Base-by-base conservation (phyloP, 1,140 invertebrate species). In the Proales similis region DNA sequence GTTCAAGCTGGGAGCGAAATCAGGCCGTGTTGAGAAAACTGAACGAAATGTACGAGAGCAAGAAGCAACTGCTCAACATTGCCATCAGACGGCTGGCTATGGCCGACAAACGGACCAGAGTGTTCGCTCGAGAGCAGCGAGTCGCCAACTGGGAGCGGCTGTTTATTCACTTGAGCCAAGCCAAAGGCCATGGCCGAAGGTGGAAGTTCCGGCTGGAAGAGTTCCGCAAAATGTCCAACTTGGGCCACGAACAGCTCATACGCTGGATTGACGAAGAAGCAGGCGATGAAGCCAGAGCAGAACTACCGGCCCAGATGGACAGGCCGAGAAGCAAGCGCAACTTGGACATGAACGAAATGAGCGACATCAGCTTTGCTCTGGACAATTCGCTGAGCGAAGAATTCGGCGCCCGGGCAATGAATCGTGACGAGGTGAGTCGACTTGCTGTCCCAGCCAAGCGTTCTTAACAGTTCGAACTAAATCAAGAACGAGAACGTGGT, bases 71-170 rank as follows among this genome's bases (percentile, higher is more conserved):
- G 60, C 68, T 76, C 0, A 71, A 74, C 43, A 70, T 75, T 48
- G 74, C 74, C 12, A 68, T 76, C 7, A 73, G 71, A 67, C 63
- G 72, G 24, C 65, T 76, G 6, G 69, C 73, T 45, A 64, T 74
- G 2, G 67, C 74, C 5, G 73, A 76, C 65, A 67, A 70, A 27
- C 70, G 73, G 66, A 72, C 69, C 3, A 74, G 74, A 36, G 65
- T 71, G 63, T 69, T 73, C 26, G 71, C 69, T 12, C 67, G 65
- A 64, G 72, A 75, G 63, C 72, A 71, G 62, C 64, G 70, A 42
- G 66, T 75, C 11, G 70, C 73, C 69, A 76, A 75, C 63, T 76
- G 73, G 74, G 73, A 76, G 64, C 74, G 73, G 51, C 63, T 76
- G 4, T 76, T 73, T 65, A 64, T 71, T 19, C 72, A 71, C 49